phyloP scores from a whole-genome alignment of 2,888 invertebrate genomes.

The Chymomyza procnemis region DNA sequence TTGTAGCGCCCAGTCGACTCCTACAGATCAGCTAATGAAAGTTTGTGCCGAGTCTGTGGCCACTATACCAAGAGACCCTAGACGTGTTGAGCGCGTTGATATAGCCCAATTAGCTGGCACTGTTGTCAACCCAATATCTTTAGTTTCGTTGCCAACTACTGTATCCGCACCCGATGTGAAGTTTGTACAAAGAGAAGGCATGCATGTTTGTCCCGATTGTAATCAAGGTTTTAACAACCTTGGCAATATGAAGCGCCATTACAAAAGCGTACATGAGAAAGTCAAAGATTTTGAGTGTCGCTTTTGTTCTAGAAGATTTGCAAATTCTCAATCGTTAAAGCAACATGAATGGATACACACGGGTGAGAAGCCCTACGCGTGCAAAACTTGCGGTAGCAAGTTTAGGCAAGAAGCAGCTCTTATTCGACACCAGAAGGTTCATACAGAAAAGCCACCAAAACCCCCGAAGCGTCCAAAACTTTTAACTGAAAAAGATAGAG shows the following conservation, averaged over 20 bases:
- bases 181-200: slow-evolving; percentile 73
- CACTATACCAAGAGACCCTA: slow-evolving; percentile 70
- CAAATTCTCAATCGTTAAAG: slow-evolving; percentile 76
- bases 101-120: slow-evolving; percentile 72
- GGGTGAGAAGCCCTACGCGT: slow-evolving; percentile 75
- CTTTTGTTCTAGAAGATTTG: slow-evolving; percentile 74
- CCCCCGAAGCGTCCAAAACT: slow-evolving; percentile 31
- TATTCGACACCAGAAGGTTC: slow-evolving; percentile 75
- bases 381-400: slow-evolving; percentile 67
- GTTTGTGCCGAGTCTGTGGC: slow-evolving; percentile 74
- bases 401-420: slow-evolving; percentile 76
- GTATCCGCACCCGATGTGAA: slow-evolving; percentile 52
- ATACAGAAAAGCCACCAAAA: slow-evolving; percentile 56
- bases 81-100: slow-evolving; percentile 73
- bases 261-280: slow-evolving; percentile 76
- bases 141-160: slow-evolving; percentile 53
- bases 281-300: slow-evolving; percentile 76
- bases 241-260: slow-evolving; percentile 76
- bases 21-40: slow-evolving; percentile 67
- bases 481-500: slow-evolving; percentile 45
- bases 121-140: slow-evolving; percentile 71
- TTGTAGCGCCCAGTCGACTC: slow-evolving; percentile 47
- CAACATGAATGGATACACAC: slow-evolving; percentile 78
- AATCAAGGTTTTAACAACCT: slow-evolving; percentile 74
- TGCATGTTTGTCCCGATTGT: slow-evolving; percentile 73